Evolutionary conservation across 1,140 invertebrate species (phyloP), one percentile per base, ranked within the genome.

Genomic region (Antheraea pernyi): DNA sequence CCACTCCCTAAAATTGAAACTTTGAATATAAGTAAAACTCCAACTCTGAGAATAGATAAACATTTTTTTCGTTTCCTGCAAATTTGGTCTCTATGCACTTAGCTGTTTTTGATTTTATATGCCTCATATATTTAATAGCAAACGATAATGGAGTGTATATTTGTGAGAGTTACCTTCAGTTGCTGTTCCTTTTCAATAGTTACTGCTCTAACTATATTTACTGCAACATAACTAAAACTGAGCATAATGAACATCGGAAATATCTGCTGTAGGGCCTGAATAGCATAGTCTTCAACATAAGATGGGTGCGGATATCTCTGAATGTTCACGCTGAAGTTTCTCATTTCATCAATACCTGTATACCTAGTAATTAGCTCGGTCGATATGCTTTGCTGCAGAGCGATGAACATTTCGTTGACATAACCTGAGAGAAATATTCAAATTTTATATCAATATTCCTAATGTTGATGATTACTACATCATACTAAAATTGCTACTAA

Each of bases 241-340:
- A 97, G 82, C 89, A 97, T 93, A 59, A 97, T 94, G 60, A 98
- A 95, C 59, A 97, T 88, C 0, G 96, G 95, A 63, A 97, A 94
- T 76, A 96, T 94, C 36, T 93, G 88, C 74, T 95, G 94, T 30
- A 96, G 78, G 8, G 94, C 94, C 68, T 94, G 91, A n/a, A 96
- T 81, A 53, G 97, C 94, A 3, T 93, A 89, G 84, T 98, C 97
- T 65, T 94, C 91, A 0, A 95, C 88, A 85, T 95, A 97, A 11
- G 93, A 88, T 0, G 96, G 96, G 91, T 96, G 97, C 0, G 97
- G 97, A 83, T 95, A 97, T 73, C 96, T 92, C 78, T 94, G 93
- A 72, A 97, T 88, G 65, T 83, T 72, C 11, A 93, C 72, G 8
- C 69, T 65, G 19, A 86, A 89, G 3, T 61, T 66, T 30, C 83